Evolutionary conservation across 2,113 vertebrate species (phyloP), one percentile per base, ranked within the genome.

Genomic region (Labeo rohita): DNA sequence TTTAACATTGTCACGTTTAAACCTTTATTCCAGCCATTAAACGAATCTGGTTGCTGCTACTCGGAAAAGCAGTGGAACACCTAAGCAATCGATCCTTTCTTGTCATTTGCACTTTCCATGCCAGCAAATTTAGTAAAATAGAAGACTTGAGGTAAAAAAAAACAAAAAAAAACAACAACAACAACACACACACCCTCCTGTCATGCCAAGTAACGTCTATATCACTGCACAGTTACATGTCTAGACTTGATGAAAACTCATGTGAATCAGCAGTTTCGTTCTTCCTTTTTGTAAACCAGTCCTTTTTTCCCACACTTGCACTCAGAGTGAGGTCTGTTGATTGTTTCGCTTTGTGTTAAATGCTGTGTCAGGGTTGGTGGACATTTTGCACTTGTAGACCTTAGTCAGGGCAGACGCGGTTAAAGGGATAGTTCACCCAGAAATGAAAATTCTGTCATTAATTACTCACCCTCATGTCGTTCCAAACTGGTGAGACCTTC

Each of bases 231-330:
- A 65, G n/a, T 49, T n/a, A 74, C 73, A 28, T 1, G n/a, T 18
- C 13, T 4, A 8, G 23, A 81, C 43, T 66, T 66, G 59, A 47
- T 49, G n/a, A 28, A 9, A 15, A 61, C 2, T 80, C 13, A 39
- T 45, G 11, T 80, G 21, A 63, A 63, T 80, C 77, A 34, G 39
- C 2, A 8, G n/a, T 81, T 65, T 79, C 43, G 12, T 61, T 81
- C 79, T 81, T 81, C 79, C 79, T 23, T 63, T 63, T 63, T 23
- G 39, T 63, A 80, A 63, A 63, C 18, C 77, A 80, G 36, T 45
- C 6, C 54, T 63, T 49, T n/a, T 18, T 81, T 66, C n/a, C 43
- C 78, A 28, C 36, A 63, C 6, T 79, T 21, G 59, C 10, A 63
- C 77, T 80, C 0, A n/a, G 10, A 73, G 18, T 8, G 4, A n/a